A percentile compares a stretch with the other conserved stretches of the same genome.
Evolutionary conservation across 2,113 vertebrate genomes (phyloP).

Genomic region (Salvelinus sp.): DNA sequence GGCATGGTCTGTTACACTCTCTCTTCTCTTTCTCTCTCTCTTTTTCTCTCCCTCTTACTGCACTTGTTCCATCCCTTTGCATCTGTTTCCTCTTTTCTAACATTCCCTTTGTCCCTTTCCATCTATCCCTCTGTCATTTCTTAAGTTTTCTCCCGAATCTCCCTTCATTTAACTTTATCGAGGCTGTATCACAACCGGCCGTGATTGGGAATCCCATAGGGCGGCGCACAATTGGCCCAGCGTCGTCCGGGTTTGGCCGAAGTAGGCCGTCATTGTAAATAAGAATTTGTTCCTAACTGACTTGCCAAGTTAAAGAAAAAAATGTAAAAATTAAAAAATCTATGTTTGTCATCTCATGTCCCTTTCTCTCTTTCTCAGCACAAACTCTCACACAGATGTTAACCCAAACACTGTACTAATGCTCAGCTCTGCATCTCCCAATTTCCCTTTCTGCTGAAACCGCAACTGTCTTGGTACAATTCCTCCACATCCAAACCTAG

Average conservation of each 20-base stretch:
- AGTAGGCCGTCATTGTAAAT: no score
- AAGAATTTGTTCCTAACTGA: no score
- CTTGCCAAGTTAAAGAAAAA: no score
- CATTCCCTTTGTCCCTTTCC: not conserved
- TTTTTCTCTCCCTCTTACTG: not conserved
- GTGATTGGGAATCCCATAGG: no score
- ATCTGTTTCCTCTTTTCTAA: not conserved
- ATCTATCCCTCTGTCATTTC: not conserved
- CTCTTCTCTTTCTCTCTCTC: not conserved
- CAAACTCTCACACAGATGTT: constrained; percentile 13
- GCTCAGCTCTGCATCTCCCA: not conserved
- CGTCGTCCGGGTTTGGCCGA: no score
- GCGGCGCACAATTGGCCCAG: no score
- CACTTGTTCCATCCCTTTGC: not conserved
- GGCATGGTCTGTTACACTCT: not conserved
- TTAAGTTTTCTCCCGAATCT: constrained; percentile 6
- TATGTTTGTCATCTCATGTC: not conserved
- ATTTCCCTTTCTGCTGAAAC: constrained; percentile 19
- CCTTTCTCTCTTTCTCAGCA: constrained; percentile 17
- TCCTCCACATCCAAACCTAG: not conserved
- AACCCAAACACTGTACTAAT: constrained; percentile 5
- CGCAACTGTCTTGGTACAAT: not conserved
- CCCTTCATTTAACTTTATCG: not conserved
- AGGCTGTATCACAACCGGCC: no score
- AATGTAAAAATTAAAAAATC: no score